phyloP scores from a whole-genome alignment of 2,888 invertebrate species.

The Agrilus mali region DNA sequence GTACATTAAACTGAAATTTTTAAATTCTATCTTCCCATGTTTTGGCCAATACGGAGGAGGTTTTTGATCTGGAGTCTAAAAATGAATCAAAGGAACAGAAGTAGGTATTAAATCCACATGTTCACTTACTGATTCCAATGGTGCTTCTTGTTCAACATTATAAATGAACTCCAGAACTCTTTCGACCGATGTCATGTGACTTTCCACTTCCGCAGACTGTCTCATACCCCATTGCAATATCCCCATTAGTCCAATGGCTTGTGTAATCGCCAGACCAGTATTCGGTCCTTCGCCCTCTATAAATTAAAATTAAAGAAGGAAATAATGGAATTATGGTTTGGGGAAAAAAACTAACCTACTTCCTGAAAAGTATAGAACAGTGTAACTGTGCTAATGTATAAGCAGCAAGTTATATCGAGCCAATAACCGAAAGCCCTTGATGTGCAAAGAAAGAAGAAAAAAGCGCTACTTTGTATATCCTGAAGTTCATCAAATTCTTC shows the following conservation, averaged over 20 bases:
- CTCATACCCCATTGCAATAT: conserved; percentile 52
- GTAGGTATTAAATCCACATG: neutral
- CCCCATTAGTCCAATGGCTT: conserved; percentile 37
- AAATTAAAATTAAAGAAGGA: conserved; percentile 4
- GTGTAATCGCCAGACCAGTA: conserved; percentile 42
- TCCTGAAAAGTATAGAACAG: conserved; percentile 37
- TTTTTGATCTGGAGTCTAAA: conserved; percentile 29
- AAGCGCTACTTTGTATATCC: conserved; percentile 55
- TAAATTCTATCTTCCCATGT: conserved; percentile 46
- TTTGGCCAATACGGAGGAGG: conserved; percentile 50
- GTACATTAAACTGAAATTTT: conserved; percentile 49
- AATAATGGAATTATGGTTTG: neutral
- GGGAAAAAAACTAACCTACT: neutral
- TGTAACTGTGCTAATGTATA: conserved; percentile 53
- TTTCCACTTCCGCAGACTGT: conserved; percentile 54
- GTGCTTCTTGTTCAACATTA: conserved; percentile 36
- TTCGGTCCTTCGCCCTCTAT: conserved; percentile 29
- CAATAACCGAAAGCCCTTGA: conserved; percentile 59
- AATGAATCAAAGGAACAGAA: neutral
- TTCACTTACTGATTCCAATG: conserved; percentile 22
- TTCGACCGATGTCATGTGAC: conserved; percentile 53
- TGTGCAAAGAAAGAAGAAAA: conserved; percentile 54
- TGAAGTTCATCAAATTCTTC: conserved; percentile 45
- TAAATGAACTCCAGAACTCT: conserved; percentile 48
- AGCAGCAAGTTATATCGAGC: conserved; percentile 54